Evolutionary conservation across 2,113 vertebrate genomes (phyloP), one percentile per base, ranked within the genome.

Genomic region (Sinocyclocheilus maitianheensis): DNA sequence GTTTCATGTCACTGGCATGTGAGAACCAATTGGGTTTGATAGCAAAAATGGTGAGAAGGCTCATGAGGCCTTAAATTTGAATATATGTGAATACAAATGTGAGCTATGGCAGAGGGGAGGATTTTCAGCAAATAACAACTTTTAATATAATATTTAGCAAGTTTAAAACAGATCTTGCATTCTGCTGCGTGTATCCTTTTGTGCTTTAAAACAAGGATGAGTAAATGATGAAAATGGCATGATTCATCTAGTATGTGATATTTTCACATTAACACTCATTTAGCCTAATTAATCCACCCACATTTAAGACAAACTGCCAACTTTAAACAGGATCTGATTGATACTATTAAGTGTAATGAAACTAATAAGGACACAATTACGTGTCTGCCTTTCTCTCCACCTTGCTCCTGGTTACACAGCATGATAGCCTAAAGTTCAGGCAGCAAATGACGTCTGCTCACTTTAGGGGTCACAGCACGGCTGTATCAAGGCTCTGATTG

Each of bases 391-490:
- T 24, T 65, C 13, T 26, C 46, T 87, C 26, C 5, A 13, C 65
- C 65, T 60, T 34, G 10, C 51, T 43, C 10, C 5, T 8, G 46
- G 26, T 84, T 34, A 12, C 9, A 34, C 58, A 10, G 63, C 65
- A 37, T 53, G 63, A 82, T 77, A 10, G 82, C 34, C 40, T 84
- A 55, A 63, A 72, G 62, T 53, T 87, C 75, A 7, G 14, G 14
- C 18, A 81, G 46, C 77, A 77, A 87, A 85, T 85, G 71, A 77
- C 60, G 60, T 77, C 18, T 13, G 34, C 67, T 40, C 24, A n/a
- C 8, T n/a, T 71, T 53, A 34, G 34, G 24, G 87, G 69, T 85
- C 69, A 81, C 18, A 58, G 63, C 24, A 82, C 26, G 11, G 11
- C 83, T 30, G 12, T 72, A 34, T 81, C 71, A n/a, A 11, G 43